Base-by-base conservation (phyloP, 2,888 invertebrate genomes). In the Diaprepes abbreviatus region DNA sequence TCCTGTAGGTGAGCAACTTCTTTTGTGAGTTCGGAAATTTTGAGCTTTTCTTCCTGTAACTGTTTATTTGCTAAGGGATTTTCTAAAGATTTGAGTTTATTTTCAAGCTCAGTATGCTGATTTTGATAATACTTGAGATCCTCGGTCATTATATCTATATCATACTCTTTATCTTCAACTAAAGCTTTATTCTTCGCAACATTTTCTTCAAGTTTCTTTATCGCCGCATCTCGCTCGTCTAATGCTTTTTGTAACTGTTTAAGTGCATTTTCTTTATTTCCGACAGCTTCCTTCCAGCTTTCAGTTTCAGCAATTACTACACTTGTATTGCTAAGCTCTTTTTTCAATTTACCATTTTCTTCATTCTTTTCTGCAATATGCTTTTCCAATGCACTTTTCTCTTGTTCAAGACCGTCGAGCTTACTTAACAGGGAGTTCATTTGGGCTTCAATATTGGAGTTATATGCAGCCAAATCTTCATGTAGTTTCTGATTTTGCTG, bases 1-100 rank as follows among this genome's bases (percentile, higher is more conserved):
- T 87, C 86, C 76, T 89, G 87, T 35, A 90, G 81, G 66, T 85
- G 85, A 16, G 85, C 83, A 1, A 90, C 82, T 79, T 91, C 89
- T 66, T 86, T 85, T 59, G 86, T 85, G 31, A 84, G 80, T 24
- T 84, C 84, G 14, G 85, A 80, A 21, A 82, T 79, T 38, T 50
- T 66, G 70, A 75, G 3, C 57, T 67, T 63, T 4, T 72, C 43
- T 14, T 72, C 59, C 12, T 73, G 45, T 10, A 48, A 24, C 1
- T 75, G 33, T 19, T 73, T 64, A 1, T 52, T 38, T 0, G 45
- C 40, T 6, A 55, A 38, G 1, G 35, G 50, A 6, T 66, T 62
- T 33, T 75, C 74, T 10, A 67, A 16, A 5, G 38, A 16, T 31
- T 70, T 66, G 1, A 87, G 60, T 68, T 87, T 85, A 21, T 85